phyloP scores from a whole-genome alignment of 2,797 vertebrate species.

The Bradypus variegatus region DNA sequence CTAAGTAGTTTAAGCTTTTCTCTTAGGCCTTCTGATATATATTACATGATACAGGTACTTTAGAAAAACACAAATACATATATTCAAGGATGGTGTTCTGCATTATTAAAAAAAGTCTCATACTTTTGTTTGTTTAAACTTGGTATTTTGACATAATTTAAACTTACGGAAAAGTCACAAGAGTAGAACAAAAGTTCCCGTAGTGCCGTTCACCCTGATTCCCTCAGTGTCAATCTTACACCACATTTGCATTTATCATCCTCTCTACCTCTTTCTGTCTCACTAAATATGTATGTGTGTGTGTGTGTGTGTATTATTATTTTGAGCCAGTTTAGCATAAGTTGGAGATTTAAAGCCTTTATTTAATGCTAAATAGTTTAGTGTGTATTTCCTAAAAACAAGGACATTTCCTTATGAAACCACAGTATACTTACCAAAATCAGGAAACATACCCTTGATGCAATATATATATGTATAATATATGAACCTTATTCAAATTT shows the following conservation, averaged over 20 bases:
- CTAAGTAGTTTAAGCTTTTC: neutral
- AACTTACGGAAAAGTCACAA: neutral
- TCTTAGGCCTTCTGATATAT: neutral
- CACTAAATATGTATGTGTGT: no score
- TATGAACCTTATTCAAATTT: neutral
- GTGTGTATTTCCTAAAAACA: neutral
- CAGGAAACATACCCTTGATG: neutral
- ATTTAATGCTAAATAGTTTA: neutral
- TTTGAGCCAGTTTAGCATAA: neutral
- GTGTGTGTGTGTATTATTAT: neutral
- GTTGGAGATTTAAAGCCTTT: neutral
- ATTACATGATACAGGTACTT: neutral
- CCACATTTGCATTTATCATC: no score
- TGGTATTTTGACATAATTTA: neutral
- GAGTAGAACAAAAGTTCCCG: neutral
- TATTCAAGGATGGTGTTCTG: neutral
- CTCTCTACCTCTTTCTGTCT: no score
- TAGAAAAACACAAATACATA: neutral
- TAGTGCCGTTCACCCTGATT: neutral
- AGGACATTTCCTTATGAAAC: neutral
- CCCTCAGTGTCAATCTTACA: neutral
- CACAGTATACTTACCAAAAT: neutral
- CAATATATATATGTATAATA: neutral
- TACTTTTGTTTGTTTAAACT: neutral
- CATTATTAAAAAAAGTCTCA: neutral